Percentiles rank a stretch among this genome's conserved stretches.
Evolutionary conservation across 2,888 invertebrate species (phyloP).

Genomic region (Conus canariensis): DNA sequence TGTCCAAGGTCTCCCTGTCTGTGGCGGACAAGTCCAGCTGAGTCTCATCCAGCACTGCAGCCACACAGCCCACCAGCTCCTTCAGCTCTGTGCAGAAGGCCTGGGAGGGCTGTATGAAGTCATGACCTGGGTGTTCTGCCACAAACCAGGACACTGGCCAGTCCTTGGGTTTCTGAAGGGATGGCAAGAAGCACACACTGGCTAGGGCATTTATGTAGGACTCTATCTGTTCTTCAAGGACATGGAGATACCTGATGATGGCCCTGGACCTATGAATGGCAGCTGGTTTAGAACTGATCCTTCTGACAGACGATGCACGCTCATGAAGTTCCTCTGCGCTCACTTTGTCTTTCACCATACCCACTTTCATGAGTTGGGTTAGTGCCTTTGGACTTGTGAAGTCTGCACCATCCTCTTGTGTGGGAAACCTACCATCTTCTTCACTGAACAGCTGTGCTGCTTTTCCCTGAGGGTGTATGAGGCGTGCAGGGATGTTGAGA

Average conservation of each 20-base stretch:
- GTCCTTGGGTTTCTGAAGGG: background rate
- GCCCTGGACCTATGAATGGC: conserved; percentile 3
- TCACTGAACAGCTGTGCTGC: background rate
- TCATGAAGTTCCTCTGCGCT: background rate
- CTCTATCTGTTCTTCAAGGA: background rate
- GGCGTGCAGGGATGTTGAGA: background rate
- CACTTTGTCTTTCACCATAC: conserved; percentile 30
- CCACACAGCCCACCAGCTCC: conserved; percentile 27
- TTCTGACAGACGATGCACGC: conserved; percentile 1
- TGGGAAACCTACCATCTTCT: conserved; percentile 30
- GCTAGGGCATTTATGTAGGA: background rate
- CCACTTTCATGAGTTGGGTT: background rate
- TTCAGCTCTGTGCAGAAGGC: background rate
- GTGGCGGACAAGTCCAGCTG: background rate
- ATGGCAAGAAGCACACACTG: conserved; percentile 3
- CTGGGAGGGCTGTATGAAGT: background rate
- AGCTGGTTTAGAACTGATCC: background rate
- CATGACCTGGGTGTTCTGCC: background rate
- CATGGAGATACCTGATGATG: conserved; percentile 13
- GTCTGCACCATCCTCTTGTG: background rate
- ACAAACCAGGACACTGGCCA: conserved; percentile 33
- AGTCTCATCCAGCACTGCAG: conserved; percentile 14
- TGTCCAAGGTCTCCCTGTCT: background rate
- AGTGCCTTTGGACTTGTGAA: background rate
- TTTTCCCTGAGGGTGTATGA: conserved; percentile 23